Evolutionary conservation across 2,888 invertebrate genomes (phyloP).

Genomic region (Drosophila neotestacea): DNA sequence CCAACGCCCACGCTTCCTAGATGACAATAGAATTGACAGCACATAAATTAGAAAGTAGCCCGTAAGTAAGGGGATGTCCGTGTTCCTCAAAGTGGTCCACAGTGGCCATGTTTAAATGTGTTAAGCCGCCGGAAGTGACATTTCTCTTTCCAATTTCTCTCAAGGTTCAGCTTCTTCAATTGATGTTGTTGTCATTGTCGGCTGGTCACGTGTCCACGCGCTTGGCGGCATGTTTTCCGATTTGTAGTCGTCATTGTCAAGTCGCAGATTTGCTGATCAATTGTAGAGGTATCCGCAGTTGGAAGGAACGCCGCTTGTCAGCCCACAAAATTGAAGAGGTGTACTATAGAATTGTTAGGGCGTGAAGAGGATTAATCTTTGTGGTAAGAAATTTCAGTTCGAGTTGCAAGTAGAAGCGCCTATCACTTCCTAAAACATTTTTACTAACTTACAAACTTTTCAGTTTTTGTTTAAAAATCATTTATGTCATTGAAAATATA

Average conservation of each 20-base stretch:
- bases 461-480: too few species aligned
- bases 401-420: background rate
- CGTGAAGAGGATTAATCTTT: conserved; percentile 23
- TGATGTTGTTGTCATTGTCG: conserved; percentile 36
- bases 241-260: conserved; percentile 77
- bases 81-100: conserved; percentile 46
- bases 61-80: conserved; percentile 31
- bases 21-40: conserved; percentile 82
- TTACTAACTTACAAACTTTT: too few species aligned
- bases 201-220: conserved; percentile 77
- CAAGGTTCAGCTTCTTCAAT: conserved; percentile 12
- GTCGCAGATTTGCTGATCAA: conserved; percentile 60
- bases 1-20: conserved; percentile 38
- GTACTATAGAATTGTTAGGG: conserved; percentile 30
- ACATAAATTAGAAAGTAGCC: conserved; percentile 81
- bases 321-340: conserved; percentile 45
- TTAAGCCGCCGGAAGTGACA: conserved; percentile 80
- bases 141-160: conserved; percentile 58
- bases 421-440: too few species aligned
- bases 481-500: too few species aligned
- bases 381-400: background rate
- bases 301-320: conserved; percentile 1
- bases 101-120: conserved; percentile 72
- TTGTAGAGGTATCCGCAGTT: conserved; percentile 40
- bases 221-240: conserved; percentile 73